Conservation (phyloP, 1,140 invertebrate genomes). For the Adoxophyes honmai region DNA sequence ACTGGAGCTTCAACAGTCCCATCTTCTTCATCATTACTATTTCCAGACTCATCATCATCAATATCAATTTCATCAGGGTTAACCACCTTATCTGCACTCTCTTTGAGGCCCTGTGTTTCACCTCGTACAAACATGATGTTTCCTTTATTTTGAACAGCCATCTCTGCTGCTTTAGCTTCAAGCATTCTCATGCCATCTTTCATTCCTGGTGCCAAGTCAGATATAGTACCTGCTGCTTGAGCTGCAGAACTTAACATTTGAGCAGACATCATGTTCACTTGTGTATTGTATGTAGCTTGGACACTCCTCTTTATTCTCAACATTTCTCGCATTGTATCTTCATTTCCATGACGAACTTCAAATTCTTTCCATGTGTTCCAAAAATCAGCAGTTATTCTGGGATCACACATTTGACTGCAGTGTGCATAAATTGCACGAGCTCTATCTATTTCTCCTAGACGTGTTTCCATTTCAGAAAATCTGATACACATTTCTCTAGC, state of each 20-base stretch:
- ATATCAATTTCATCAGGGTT: conserved; percentile 98
- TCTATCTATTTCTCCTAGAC: conserved; percentile 98
- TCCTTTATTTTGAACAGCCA: conserved; percentile 76
- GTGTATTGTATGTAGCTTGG: conserved; percentile 97
- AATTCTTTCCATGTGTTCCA: conserved; percentile 99
- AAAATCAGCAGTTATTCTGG: conserved; percentile 94
- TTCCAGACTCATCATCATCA: conserved; percentile 88
- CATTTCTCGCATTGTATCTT: conserved; percentile 99
- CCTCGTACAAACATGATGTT: conserved; percentile 92
- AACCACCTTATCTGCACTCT: conserved; percentile 82
- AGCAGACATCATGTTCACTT: conserved; percentile 98
- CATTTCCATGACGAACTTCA: conserved; percentile 99
- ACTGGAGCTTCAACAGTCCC: conserved; percentile 81
- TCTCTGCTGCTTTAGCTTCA: conserved; percentile 88
- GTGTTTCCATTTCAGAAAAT: conserved; percentile 98
- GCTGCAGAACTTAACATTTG: conserved; percentile 92
- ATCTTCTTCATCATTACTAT: conserved; percentile 83
- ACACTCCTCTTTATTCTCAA: conserved; percentile 97
- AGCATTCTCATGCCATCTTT: conserved; percentile 93
- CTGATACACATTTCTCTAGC: conserved; percentile 97
- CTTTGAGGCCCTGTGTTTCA: conserved; percentile 88
- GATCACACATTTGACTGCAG: conserved; percentile 99
- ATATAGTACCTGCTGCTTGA: conserved; percentile 80
- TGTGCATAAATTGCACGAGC: conserved; percentile 98
- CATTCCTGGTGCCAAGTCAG: conserved; percentile 82